Evolutionary conservation across 2,888 invertebrate genomes (phyloP).

Genomic region (Hartigia nigra): DNA sequence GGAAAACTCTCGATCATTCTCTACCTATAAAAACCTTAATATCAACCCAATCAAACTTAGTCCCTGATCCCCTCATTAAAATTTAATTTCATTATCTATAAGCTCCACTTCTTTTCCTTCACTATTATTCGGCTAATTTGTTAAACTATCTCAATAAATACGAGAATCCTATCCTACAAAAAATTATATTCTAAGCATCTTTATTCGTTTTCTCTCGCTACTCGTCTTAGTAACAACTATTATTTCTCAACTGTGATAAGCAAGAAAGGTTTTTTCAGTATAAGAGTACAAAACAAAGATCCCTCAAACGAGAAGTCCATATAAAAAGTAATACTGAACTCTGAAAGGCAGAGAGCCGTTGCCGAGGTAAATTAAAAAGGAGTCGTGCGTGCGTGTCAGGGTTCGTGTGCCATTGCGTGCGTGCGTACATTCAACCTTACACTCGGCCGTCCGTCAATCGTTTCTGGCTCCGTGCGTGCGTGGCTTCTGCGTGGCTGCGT

Average conservation of each 20-base stretch:
- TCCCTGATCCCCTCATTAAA: not conserved
- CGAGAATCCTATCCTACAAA: not conserved
- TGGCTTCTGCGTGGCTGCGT: conserved; percentile 18
- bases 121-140: not conserved
- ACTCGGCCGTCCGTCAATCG: conserved; percentile 3
- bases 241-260: not conserved
- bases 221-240: not conserved
- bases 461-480: conserved; percentile 27
- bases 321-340: not conserved
- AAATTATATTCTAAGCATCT: not conserved
- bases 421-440: conserved; percentile 22
- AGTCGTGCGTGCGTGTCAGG: conserved; percentile 28
- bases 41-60: not conserved
- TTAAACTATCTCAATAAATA: not conserved
- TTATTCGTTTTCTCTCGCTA: not conserved
- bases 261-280: not conserved
- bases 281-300: not conserved
- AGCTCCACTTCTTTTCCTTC: not conserved
- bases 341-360: not conserved
- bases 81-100: not conserved
- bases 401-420: conserved; percentile 17
- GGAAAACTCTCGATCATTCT: not conserved
- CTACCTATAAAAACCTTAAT: not conserved
- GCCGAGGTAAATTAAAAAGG: not conserved
- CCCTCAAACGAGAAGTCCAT: not conserved